A percentile compares a stretch with the other conserved stretches of the same genome.
These are phyloP conservation scores for Smutsia gigantea DNA, from an alignment of 2,797 vertebrate species.

Conservation along the genomic window DNA sequence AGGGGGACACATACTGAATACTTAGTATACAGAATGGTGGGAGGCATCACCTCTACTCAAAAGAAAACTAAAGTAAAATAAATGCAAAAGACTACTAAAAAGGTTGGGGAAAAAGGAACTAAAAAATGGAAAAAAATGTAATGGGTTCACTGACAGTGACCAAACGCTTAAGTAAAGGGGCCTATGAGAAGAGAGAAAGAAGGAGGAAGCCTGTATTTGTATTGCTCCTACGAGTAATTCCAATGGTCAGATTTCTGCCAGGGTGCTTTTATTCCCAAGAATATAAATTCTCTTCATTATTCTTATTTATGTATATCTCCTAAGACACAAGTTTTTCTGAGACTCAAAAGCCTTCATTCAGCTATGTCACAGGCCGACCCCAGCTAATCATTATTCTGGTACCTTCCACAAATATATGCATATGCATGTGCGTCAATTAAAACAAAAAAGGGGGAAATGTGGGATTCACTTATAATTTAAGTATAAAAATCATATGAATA, in stretches of 20 bases:
- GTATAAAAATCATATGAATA: no score
- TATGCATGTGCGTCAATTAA: no score
- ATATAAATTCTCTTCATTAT: neutral
- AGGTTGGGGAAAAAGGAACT: neutral
- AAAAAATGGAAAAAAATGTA: neutral
- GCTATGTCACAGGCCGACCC: no score
- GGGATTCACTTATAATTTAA: no score
- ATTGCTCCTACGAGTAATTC: neutral
- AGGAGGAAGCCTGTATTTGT: neutral
- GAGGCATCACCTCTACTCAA: neutral
- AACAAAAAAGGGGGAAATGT: no score
- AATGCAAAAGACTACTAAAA: neutral
- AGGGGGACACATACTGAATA: neutral
- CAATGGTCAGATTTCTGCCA: neutral
- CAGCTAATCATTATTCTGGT: no score
- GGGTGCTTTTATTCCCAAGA: neutral
- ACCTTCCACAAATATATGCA: no score
- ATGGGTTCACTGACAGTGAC: neutral
- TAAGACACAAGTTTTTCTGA: neutral
- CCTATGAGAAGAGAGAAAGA: neutral
- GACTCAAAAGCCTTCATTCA: constrained; percentile 17
- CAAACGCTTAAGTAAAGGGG: neutral
- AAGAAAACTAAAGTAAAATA: constrained; percentile 10
- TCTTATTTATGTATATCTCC: neutral
- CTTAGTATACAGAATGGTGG: neutral